Conservation (phyloP, 2,888 invertebrate species). For the Netelia melanura region DNA sequence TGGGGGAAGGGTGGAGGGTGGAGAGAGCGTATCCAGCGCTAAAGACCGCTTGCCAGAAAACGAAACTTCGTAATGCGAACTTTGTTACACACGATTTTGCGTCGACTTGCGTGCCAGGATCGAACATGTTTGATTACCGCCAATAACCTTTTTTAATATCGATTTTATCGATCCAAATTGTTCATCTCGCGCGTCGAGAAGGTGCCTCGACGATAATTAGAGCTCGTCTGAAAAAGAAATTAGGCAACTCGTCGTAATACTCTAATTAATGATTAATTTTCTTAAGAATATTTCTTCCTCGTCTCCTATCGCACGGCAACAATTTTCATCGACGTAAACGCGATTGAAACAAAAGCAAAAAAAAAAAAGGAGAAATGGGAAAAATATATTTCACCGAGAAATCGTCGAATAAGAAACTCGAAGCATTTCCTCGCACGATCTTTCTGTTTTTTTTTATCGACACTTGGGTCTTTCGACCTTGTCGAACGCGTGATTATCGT, state of each 20-base stretch:
- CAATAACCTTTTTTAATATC: too few relatives aligned
- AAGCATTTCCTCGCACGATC: slow-evolving; percentile 3
- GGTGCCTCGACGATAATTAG: too few relatives aligned
- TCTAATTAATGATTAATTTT: too few relatives aligned
- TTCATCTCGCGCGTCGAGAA: too few relatives aligned
- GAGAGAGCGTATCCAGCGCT: not conserved
- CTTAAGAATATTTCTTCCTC: too few relatives aligned
- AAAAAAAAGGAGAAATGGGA: not conserved
- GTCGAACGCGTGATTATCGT: slow-evolving; percentile 10
- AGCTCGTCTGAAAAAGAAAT: too few relatives aligned
- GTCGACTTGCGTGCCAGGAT: not conserved
- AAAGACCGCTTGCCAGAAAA: slow-evolving; percentile 55
- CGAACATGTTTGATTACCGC: not conserved
- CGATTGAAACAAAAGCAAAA: not conserved
- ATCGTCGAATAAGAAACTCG: not conserved
- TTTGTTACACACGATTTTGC: slow-evolving; percentile 36
- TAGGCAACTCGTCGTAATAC: too few relatives aligned
- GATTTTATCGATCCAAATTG: too few relatives aligned
- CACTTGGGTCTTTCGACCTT: slow-evolving; percentile 6
- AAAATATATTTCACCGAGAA: not conserved
- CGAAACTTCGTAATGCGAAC: slow-evolving; percentile 47
- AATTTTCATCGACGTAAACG: too few relatives aligned
- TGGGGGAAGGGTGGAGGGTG: too few relatives aligned
- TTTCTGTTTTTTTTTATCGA: not conserved
- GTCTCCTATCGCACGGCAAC: too few relatives aligned